phyloP scores from a whole-genome alignment of 2,797 vertebrate genomes.

The Esox masquinongy region DNA sequence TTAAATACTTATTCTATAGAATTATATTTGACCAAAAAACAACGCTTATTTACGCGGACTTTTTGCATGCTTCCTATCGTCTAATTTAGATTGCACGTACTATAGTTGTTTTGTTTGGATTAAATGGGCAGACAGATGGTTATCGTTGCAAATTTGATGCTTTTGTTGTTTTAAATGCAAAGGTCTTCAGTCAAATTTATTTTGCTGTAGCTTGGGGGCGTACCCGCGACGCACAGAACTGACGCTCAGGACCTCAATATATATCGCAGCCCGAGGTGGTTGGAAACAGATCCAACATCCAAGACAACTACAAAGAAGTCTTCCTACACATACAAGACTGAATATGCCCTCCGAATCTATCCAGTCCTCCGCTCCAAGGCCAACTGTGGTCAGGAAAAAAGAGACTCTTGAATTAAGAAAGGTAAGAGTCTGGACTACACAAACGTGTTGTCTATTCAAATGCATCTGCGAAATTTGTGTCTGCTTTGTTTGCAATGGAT shows the following conservation, averaged over 20 bases:
- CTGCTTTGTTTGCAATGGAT: neutral
- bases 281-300: constrained; percentile 41
- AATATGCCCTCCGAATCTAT: constrained; percentile 58
- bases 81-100: constrained; percentile 55
- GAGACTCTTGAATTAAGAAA: constrained; percentile 81
- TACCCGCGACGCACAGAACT: constrained; percentile 70
- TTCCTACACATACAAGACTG: constrained; percentile 28
- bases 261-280: constrained; percentile 51
- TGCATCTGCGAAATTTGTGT: too few relatives aligned
- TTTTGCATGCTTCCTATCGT: constrained; percentile 38
- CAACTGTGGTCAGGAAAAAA: constrained; percentile 73
- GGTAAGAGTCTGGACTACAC: constrained; percentile 65
- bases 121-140: constrained; percentile 68
- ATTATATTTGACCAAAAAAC: neutral
- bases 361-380: constrained; percentile 47
- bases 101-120: constrained; percentile 56
- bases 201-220: constrained; percentile 71
- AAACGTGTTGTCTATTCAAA: neutral
- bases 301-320: constrained; percentile 25
- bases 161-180: constrained; percentile 61
- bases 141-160: constrained; percentile 52
- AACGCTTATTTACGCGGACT: neutral
- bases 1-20: neutral
- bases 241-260: constrained; percentile 69
- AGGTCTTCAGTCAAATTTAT: constrained; percentile 48